Evolutionary conservation across 2,888 invertebrate species (phyloP).

Genomic region (Athetis lepigone): DNA sequence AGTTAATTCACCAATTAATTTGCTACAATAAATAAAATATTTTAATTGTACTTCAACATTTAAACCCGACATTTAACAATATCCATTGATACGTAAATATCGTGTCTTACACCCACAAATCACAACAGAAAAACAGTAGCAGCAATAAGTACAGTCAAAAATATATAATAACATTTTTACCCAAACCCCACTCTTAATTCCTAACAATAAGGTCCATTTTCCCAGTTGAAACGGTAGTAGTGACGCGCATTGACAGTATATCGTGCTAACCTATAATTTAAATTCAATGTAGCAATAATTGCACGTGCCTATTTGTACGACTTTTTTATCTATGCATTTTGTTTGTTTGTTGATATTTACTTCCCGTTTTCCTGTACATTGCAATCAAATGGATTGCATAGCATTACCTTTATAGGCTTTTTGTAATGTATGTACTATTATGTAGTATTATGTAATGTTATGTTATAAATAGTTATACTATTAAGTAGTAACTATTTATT

Average conservation of each 20-base stretch:
- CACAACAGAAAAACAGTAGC: constrained; percentile 31
- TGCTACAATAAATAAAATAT: too few species aligned
- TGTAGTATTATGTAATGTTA: not conserved
- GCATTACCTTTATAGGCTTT: not conserved
- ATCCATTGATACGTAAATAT: constrained; percentile 5
- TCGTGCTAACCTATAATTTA: constrained; percentile 53
- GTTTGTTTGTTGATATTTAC: constrained; percentile 41
- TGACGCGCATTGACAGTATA: not conserved
- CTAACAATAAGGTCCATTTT: not conserved
- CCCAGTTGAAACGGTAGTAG: not conserved
- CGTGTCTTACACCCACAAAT: constrained; percentile 36
- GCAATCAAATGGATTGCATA: constrained; percentile 11
- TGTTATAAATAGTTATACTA: not conserved
- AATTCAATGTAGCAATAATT: constrained; percentile 49
- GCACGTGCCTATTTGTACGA: constrained; percentile 19
- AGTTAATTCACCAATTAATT: too few species aligned
- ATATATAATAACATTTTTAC: not conserved
- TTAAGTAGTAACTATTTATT: too few species aligned
- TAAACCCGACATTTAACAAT: not conserved
- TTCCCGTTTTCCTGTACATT: constrained; percentile 48
- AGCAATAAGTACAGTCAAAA: constrained; percentile 24
- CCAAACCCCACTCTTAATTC: not conserved
- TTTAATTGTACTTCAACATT: too few species aligned
- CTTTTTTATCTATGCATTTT: constrained; percentile 43
- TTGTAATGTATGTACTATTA: too few species aligned